Evolutionary conservation across 2,113 vertebrate species (phyloP).

Genomic region (Scortum barcoo): DNA sequence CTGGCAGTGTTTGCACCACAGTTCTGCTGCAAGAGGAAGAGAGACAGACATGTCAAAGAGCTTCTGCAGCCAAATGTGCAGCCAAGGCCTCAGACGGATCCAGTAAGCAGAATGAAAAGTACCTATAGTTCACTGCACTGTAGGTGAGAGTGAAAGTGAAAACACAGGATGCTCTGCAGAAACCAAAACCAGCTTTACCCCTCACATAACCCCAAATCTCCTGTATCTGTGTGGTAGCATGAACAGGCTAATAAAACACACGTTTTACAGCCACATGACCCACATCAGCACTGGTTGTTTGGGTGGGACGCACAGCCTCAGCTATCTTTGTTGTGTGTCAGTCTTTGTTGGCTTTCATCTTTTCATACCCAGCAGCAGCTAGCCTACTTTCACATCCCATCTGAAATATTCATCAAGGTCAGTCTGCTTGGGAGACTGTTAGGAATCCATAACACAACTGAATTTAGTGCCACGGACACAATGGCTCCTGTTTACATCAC

Average conservation of each 20-base stretch:
- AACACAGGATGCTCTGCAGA: not conserved
- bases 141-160: not conserved
- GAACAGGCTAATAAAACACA: not conserved
- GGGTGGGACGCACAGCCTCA: not conserved
- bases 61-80: conserved; percentile 25
- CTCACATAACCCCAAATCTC: not conserved
- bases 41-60: not conserved
- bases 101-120: conserved; percentile 37
- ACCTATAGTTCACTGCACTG: not conserved
- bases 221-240: not conserved
- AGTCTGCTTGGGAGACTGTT: conserved; percentile 48
- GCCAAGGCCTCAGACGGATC: not conserved
- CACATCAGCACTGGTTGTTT: not conserved
- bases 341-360: conserved; percentile 20
- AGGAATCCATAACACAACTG: conserved; percentile 27
- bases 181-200: not conserved
- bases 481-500: not conserved
- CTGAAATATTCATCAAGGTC: conserved; percentile 83
- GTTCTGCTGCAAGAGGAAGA: conserved; percentile 17
- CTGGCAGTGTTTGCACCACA: not conserved
- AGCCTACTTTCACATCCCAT: conserved; percentile 78
- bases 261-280: not conserved
- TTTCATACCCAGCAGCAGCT: conserved; percentile 41
- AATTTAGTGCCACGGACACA: not conserved
- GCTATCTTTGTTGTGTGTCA: conserved; percentile 24